Evolutionary conservation across 2,797 vertebrate genomes (phyloP), one percentile per base, ranked within the genome.

Genomic region (Buphagus erythrorhynchus): DNA sequence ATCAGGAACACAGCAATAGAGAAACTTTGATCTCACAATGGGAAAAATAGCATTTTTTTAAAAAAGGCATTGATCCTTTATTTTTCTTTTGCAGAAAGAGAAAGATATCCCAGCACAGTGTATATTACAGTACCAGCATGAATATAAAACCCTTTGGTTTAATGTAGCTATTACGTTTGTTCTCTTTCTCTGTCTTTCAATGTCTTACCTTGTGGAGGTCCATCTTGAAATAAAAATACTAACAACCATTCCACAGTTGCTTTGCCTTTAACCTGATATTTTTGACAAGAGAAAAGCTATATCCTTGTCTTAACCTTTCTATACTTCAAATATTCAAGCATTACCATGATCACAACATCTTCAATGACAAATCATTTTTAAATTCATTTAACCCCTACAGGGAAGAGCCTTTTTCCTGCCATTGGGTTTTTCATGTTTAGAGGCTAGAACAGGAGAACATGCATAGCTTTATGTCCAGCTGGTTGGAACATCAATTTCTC

Each of bases 31-130:
- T 43, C 43, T 55, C 51, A 81, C 28, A 24, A 14, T 26, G 19
- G 5, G 8, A 11, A 17, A 40, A 40, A 63, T 1, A 42, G 7
- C 48, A 22, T 8, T 54, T 43, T 36, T n/a, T 3, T 0, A 2
- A 6, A 33, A 43, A 52, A 54, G 2, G 7, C 7, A 77, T 55
- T 69, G 48, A 38, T 16, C 49, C 1, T 28, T 14, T 19, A 38
- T 71, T 31, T 31, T 43, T 6, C 5, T 45, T 67, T 38, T 29
- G 3, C 24, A 49, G 61, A 63, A 94, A 24, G 10, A 46, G 21
- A 46, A 58, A 43, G 20, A 18, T 40, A 54, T 20, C 29, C 29
- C 68, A 94, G 38, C 21, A 65, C 21, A 31, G 16, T 42, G 5
- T 19, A 13, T 57, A 16, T 80, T 75, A 40, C 20, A 68, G 10